Evolutionary conservation across 2,888 invertebrate genomes (phyloP).

Genomic region (Achlya flavicornis): DNA sequence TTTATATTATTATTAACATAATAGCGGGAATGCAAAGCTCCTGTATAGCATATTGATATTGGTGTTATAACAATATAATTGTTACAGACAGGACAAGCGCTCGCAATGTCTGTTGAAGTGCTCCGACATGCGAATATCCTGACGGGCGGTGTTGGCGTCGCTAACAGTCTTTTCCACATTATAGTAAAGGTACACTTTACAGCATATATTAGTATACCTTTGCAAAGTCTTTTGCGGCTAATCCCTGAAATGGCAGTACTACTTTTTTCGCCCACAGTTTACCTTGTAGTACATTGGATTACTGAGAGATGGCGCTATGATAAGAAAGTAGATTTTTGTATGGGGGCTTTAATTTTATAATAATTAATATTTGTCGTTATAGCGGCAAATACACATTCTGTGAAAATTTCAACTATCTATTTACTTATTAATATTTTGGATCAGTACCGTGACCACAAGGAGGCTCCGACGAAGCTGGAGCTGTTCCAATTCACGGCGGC

Average conservation of each 20-base stretch:
- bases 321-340: no score
- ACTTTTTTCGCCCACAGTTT: no score
- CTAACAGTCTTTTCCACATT: slow-evolving; percentile 71
- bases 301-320: no score
- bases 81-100: slow-evolving; percentile 68
- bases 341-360: no score
- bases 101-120: slow-evolving; percentile 71
- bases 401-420: no score
- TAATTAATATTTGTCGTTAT: no score
- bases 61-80: not conserved
- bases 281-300: no score
- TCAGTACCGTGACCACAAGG: slow-evolving; percentile 74
- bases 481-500: slow-evolving; percentile 79
- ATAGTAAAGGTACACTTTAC: slow-evolving; percentile 61
- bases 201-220: not conserved
- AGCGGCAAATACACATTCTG: no score
- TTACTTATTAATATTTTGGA: not conserved
- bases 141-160: slow-evolving; percentile 73
- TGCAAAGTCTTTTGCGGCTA: not conserved
- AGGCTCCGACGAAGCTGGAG: slow-evolving; percentile 69
- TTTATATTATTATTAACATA: no score
- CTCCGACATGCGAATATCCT: slow-evolving; percentile 71
- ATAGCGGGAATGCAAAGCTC: no score
- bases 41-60: not conserved
- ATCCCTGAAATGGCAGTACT: no score